Conservation (phyloP, 2,113 vertebrate species). For the Stictonetta naevosa region DNA sequence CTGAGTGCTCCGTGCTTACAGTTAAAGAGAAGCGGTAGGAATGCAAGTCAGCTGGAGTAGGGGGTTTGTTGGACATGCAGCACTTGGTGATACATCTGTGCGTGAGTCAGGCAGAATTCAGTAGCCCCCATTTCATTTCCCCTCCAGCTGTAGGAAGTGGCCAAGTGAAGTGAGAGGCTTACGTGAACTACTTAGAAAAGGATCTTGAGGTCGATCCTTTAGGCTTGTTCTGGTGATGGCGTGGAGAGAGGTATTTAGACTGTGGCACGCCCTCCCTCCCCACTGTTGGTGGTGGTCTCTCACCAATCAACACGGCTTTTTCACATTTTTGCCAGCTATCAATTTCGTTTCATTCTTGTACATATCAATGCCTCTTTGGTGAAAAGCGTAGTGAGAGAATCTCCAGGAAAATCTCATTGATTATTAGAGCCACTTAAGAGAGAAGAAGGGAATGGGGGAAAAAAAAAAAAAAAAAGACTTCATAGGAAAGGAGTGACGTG, state of each 20-base stretch:
- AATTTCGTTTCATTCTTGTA: not conserved
- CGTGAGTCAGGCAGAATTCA: not conserved
- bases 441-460: not conserved
- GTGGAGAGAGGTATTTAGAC: not conserved
- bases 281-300: not conserved
- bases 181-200: not conserved
- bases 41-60: not conserved
- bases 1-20: not conserved
- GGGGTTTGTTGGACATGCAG: not conserved
- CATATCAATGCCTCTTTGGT: not conserved
- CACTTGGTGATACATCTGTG: not conserved
- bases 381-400: not conserved
- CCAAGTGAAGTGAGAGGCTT: not conserved
- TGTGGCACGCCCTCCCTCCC: not conserved
- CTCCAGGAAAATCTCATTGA: not conserved
- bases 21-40: not conserved
- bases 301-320: not conserved
- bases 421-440: not conserved
- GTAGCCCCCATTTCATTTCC: not conserved
- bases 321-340: not conserved
- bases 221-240: not conserved
- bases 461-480: not conserved
- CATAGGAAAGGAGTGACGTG: not conserved
- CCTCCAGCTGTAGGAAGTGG: not conserved
- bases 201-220: not conserved